These are phyloP conservation scores for Yponomeuta plumbellus DNA, from an alignment of 2,888 invertebrate genomes.

Conservation along the genomic window DNA sequence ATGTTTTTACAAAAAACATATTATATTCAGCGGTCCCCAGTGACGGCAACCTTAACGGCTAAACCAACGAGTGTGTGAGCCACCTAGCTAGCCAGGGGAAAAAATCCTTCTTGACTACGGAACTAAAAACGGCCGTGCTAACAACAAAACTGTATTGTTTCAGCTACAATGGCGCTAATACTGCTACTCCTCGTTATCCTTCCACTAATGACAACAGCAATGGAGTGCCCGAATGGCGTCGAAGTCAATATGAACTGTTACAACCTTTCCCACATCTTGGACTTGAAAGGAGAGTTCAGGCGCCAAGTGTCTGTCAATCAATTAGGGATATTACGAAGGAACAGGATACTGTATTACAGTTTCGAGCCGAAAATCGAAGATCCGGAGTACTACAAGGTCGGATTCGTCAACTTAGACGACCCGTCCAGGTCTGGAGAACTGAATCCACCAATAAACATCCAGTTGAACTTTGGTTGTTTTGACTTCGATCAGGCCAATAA, in stretches of 20 bases:
- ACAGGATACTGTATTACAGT: slow-evolving; percentile 50
- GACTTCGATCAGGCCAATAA: slow-evolving; percentile 56
- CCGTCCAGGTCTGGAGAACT: slow-evolving; percentile 36
- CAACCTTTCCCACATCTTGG: slow-evolving; percentile 45
- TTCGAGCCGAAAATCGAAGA: slow-evolving; percentile 57
- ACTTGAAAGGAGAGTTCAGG: slow-evolving; percentile 53
- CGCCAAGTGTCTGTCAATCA: slow-evolving; percentile 48
- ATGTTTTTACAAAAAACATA: too few species aligned
- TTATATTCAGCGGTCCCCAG: too few species aligned
- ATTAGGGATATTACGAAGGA: slow-evolving; percentile 44
- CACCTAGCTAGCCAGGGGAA: too few species aligned
- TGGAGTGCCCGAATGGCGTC: slow-evolving; percentile 45
- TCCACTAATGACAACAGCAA: slow-evolving; percentile 25
- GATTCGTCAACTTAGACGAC: slow-evolving; percentile 48
- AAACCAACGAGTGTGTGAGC: too few species aligned
- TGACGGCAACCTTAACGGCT: too few species aligned
- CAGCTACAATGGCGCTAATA: slow-evolving; percentile 15
- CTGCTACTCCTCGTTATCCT: slow-evolving; percentile 1
- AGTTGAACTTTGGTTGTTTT: slow-evolving; percentile 56
- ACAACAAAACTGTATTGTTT: slow-evolving; percentile 23
- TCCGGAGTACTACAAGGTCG: slow-evolving; percentile 55
- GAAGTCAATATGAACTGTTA: slow-evolving; percentile 45
- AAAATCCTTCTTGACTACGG: too few species aligned
- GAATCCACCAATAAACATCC: slow-evolving; percentile 28
- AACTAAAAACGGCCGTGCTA: too few species aligned